phyloP scores from a whole-genome alignment of 2,888 invertebrate genomes.

The Drosophila atripex region DNA sequence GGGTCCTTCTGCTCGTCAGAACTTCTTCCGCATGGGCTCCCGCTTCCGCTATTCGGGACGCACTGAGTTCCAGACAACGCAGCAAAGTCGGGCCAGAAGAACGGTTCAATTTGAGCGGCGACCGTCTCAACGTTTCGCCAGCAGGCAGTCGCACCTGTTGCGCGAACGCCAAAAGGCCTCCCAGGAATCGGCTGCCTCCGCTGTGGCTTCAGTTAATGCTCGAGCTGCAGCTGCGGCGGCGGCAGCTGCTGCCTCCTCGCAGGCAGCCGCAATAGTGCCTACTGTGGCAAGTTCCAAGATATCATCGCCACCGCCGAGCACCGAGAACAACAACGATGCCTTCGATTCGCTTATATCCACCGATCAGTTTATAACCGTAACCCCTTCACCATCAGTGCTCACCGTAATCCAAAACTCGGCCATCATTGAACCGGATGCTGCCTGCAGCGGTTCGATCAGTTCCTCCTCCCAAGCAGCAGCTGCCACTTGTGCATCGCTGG shows the following conservation, averaged over 20 bases:
- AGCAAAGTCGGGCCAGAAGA: constrained; percentile 93
- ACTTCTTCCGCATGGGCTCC: constrained; percentile 99
- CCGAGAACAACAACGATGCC: constrained; percentile 62
- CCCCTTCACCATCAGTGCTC: constrained; percentile 83
- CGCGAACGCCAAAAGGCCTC: constrained; percentile 88
- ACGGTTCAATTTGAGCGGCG: constrained; percentile 98
- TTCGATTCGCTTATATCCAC: constrained; percentile 74
- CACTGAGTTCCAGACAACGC: constrained; percentile 98
- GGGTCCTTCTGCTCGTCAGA: constrained; percentile 94
- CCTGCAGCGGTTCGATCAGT: constrained; percentile 79
- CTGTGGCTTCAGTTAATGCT: constrained; percentile 77
- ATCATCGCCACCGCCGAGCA: constrained; percentile 38
- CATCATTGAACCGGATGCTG: constrained; percentile 72
- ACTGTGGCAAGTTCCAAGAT: constrained; percentile 49
- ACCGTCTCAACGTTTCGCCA: constrained; percentile 97
- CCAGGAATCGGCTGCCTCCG: constrained; percentile 80
- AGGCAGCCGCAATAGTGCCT: constrained; percentile 37
- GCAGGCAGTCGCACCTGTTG: constrained; percentile 94
- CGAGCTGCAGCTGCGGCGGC: constrained; percentile 78
- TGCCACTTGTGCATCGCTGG: constrained; percentile 79
- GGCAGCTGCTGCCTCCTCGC: constrained; percentile 60
- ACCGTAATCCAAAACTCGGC: constrained; percentile 83
- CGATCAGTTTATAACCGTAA: constrained; percentile 73
- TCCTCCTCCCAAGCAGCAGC: constrained; percentile 76
- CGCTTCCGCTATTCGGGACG: constrained; percentile 95